A percentile compares a stretch with the other conserved stretches of the same genome.
Evolutionary conservation across 2,888 invertebrate genomes (phyloP).

Genomic region (Gastrophysa polygoni): DNA sequence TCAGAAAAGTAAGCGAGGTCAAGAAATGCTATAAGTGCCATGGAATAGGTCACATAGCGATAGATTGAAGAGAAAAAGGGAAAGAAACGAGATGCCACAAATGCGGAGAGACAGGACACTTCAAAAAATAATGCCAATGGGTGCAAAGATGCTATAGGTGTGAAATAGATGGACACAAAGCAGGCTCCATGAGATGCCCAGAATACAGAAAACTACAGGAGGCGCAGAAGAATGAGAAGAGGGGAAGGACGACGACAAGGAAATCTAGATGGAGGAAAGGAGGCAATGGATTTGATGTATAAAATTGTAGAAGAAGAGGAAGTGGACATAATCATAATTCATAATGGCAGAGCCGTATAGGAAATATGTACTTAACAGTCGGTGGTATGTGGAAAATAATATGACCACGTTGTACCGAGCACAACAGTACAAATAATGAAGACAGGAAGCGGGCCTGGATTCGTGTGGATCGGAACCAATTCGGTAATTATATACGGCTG

Average conservation of each 20-base stretch:
- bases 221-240: conserved; percentile 9
- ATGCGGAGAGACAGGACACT: conserved; percentile 32
- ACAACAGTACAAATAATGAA: too few relatives aligned
- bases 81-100: conserved; percentile 30
- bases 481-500: conserved; percentile 1
- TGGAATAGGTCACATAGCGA: conserved; percentile 24
- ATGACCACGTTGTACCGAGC: neutral
- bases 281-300: conserved; percentile 22
- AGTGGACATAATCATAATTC: conserved; percentile 20
- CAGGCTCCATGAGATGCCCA: conserved; percentile 19
- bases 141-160: conserved; percentile 22
- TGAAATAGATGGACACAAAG: conserved; percentile 11
- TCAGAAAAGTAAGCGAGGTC: conserved; percentile 2
- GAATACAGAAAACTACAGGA: conserved; percentile 8
- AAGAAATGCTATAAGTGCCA: conserved; percentile 32
- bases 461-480: conserved; percentile 17
- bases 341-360: conserved; percentile 25
- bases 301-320: conserved; percentile 7
- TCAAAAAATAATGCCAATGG: conserved; percentile 23
- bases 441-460: conserved; percentile 16
- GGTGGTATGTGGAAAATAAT: conserved; percentile 12
- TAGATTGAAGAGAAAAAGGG: conserved; percentile 24
- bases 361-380: neutral
- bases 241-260: conserved; percentile 7
- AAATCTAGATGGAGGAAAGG: conserved; percentile 13